A percentile compares a stretch with the other conserved stretches of the same genome.
Conservation (phyloP, 1,140 invertebrate species). For the Trichonephila clavata region DNA sequence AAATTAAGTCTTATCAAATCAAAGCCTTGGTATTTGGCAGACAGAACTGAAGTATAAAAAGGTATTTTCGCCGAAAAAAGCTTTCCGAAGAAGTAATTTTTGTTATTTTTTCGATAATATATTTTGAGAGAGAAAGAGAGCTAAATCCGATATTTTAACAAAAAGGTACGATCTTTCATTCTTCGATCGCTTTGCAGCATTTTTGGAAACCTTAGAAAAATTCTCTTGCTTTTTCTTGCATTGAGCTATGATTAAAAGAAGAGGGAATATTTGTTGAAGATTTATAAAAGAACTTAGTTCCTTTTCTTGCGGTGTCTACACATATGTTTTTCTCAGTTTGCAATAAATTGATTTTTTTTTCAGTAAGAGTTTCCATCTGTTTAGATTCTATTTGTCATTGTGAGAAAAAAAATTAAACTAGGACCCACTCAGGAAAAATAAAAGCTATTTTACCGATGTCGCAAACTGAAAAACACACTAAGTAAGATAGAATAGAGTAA, state of each 20-base stretch:
- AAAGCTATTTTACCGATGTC: too few relatives aligned
- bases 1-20: background rate
- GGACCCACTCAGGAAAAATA: too few relatives aligned
- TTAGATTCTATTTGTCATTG: too few relatives aligned
- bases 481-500: too few relatives aligned
- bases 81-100: background rate
- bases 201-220: background rate
- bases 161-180: slow-evolving; percentile 7
- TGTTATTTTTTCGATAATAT: background rate
- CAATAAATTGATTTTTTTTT: too few relatives aligned
- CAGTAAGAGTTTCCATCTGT: too few relatives aligned
- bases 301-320: too few relatives aligned
- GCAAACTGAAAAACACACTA: too few relatives aligned
- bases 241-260: background rate
- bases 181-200: slow-evolving; percentile 1
- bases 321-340: too few relatives aligned
- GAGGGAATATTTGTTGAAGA: background rate
- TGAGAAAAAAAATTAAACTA: too few relatives aligned
- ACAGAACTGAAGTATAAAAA: background rate
- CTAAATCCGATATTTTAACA: slow-evolving; percentile 4
- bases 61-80: background rate
- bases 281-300: too few relatives aligned
- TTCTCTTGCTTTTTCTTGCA: background rate
- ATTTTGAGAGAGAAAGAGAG: slow-evolving; percentile 9
- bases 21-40: background rate